Evolutionary conservation across 2,797 vertebrate genomes (phyloP), one percentile per base, ranked within the genome.

Genomic region (Lutjanus argentimaculatus): DNA sequence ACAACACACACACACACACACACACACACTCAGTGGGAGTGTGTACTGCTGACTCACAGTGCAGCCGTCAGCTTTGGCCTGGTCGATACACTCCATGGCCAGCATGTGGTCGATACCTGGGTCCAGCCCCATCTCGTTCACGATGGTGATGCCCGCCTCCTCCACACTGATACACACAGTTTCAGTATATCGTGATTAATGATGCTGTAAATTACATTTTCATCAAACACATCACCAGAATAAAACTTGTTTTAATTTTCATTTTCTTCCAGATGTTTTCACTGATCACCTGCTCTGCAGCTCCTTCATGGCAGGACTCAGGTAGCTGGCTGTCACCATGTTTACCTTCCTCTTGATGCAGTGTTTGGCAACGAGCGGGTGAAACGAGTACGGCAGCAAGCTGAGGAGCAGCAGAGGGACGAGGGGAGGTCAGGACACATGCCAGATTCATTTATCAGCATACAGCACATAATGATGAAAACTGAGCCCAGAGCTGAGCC

Each of bases 71-170:
- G 96, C 97, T 91, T 97, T 98, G 9, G 97, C 98, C 81, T 97
- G 97, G 88, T 99, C 96, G 79, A 99, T 98, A n/a, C 97, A 98
- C 86, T 99, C 97, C 98, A 98, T 98, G 0, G 98, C 98, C 93
- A 99, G 79, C 98, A 99, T 99, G 92, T 99, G 98, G 85, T 99
- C 98, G 40, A 99, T 97, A 66, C 98, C 98, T 42, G 98, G 98
- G 93, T 99, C 98, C 95, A 99, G 91, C 82, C 98, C 98, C 93
- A 98, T 92, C 95, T 99, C 98, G 0, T 97, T 97, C 78, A 99
- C 81, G 43, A 99, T 94, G 42, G 96, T 97, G 91, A 99, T 96
- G 72, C 97, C 97, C 57, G 98, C 97, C 68, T 97, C 96, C 92
- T 97, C 95, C 71, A 91, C 96, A 42, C 98, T 96, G 94, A 72